Evolutionary conservation across 1,140 invertebrate species (phyloP), one percentile per base, ranked within the genome.

Genomic region (roundworm (Caenorhabditis elegans)): DNA sequence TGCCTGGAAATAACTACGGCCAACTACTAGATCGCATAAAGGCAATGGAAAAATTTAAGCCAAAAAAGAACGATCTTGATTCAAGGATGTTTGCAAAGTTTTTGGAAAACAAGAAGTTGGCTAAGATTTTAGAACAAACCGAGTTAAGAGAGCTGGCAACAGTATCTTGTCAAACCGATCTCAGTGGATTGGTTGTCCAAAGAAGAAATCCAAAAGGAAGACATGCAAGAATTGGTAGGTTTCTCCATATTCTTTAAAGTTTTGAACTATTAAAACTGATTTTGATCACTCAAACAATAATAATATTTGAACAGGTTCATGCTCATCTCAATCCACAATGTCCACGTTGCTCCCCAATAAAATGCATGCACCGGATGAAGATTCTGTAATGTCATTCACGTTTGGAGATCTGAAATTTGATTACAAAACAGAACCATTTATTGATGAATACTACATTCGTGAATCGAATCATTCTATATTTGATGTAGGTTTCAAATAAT

Each of bases 31-130:
- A 70, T 43, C 60, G 60, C 19, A 70, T 70, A 19, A 70, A 55
- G 47, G 39, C 55, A n/a, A 39, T 79, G 34, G 78, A 79, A 26
- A 79, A 79, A 39, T 60, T 79, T 53, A 79, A 79, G 22, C 78
- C 78, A 39, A 53, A 79, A 17, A 79, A 79, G 31, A 17, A 31
- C 28, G 78, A 79, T 26, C 24, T 79, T 36, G 34, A 55, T 10
- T 79, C 78, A 0, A 65, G 51, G 43, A 70, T 79, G 34, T 79
- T 79, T 15, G 22, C 51, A 4, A 79, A 79, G 31, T 79, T 79
- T 65, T 24, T 79, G 13, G 51, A 79, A 47, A 65, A 43, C n/a
- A 55, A 79, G 13, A 60, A 70, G 10, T 26, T 79, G 22, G 78
- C 51, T n/a, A 65, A 43, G 43, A 39, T 79, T 24, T n/a, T 79